Base-by-base conservation (phyloP, 2,113 vertebrate genomes). In the Thryonomys swinderianus region DNA sequence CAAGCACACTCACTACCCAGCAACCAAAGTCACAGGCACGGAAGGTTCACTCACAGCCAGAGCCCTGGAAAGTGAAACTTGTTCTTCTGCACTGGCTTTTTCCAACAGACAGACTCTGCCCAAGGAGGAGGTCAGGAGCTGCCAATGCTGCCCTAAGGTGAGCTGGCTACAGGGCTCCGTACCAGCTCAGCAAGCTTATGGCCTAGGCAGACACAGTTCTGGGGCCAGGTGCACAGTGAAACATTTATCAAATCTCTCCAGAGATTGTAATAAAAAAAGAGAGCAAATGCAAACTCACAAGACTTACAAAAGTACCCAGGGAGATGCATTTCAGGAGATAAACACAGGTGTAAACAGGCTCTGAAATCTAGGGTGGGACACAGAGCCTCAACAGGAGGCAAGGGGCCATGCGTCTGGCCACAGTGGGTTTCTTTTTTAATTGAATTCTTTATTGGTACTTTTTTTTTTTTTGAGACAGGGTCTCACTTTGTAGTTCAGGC, bases 201-300 rank as follows among this genome's bases (percentile, higher is more conserved):
- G 18, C 57, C 2, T 0, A 10, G 4, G 11, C 51, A 91, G 78
- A 80, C 0, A 0, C 0, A 0, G 10, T 32, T 14, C 45, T 37
- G 25, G 20, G 53, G 40, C 59, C 32, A 1, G 9, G 2, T 17
- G 18, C 16, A n/a, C 23, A 71, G 30, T 20, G 66, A 78, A 14
- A 30, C 1, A 5, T 27, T 40, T 48, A 45, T 85, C 84, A 82
- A 16, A 78, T 79, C n/a, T 64, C 90, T 13, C 18, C 57, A 51
- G 76, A 51, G 45, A 90, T n/a, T 83, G 61, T 48, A 83, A 67
- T 84, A n/a, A 67, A 40, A 67, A 69, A 27, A n/a, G 42, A 85
- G 55, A 91, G 62, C 91, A 30, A 82, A 74, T 18, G 25, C 42
- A 87, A 76, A 81, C 27, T 32, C 53, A n/a, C 13, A 61, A 2